Evolutionary conservation across 1,140 invertebrate species (phyloP).

Genomic region (Drosophila asahinai): DNA sequence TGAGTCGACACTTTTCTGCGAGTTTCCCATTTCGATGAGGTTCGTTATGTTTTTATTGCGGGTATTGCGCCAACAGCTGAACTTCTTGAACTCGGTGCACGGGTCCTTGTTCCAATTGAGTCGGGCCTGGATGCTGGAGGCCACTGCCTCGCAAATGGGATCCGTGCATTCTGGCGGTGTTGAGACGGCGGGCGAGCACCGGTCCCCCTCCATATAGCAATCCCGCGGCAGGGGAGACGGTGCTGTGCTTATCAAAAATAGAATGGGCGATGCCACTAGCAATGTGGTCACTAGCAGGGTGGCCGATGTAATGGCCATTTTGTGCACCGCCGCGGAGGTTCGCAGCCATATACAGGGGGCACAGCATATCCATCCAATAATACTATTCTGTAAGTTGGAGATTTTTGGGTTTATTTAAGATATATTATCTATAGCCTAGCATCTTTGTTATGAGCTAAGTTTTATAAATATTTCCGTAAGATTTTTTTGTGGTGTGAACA

Average conservation of each 20-base stretch:
- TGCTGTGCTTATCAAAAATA: constrained; percentile 87
- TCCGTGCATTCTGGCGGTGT: constrained; percentile 77
- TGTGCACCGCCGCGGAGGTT: constrained; percentile 87
- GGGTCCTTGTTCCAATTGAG: constrained; percentile 85
- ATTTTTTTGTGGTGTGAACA: too few species aligned
- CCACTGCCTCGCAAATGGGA: constrained; percentile 74
- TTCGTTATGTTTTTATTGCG: constrained; percentile 79
- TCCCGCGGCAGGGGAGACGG: constrained; percentile 86
- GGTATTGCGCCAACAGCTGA: constrained; percentile 85
- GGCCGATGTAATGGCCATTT: constrained; percentile 87
- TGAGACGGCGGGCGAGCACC: constrained; percentile 73
- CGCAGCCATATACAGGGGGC: constrained; percentile 87
- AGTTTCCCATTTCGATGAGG: constrained; percentile 70
- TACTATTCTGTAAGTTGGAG: constrained; percentile 72
- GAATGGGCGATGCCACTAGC: constrained; percentile 87
- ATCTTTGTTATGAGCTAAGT: too few species aligned
- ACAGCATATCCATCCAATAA: constrained; percentile 87
- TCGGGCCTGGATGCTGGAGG: constrained; percentile 78
- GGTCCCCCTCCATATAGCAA: constrained; percentile 85
- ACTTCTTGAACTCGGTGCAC: constrained; percentile 88
- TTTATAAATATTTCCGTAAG: too few species aligned
- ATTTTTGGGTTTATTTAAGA: background rate
- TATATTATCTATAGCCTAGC: background rate
- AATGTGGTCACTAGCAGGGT: constrained; percentile 87
- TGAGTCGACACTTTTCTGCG: constrained; percentile 81